These are phyloP conservation scores for Epinephelus fuscoguttatus DNA, from an alignment of 2,113 vertebrate species.

Conservation along the genomic window DNA sequence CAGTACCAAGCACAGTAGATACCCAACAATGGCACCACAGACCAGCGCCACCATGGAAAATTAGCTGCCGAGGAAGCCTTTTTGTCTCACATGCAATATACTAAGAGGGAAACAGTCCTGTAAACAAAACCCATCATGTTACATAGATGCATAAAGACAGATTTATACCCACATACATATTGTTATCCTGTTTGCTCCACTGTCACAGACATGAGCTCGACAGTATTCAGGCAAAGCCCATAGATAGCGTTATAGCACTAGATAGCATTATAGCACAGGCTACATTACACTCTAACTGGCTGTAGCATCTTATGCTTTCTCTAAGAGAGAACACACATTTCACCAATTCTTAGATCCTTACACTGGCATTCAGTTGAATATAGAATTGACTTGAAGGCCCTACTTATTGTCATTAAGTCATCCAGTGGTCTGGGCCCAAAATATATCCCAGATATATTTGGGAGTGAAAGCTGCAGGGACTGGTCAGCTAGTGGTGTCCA, in stretches of 20 bases:
- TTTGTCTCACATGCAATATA: conserved; percentile 2
- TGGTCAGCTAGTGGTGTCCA: no score
- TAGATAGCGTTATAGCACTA: background rate
- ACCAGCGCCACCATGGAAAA: conserved; percentile 19
- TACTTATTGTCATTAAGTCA: no score
- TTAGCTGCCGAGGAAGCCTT: conserved; percentile 26
- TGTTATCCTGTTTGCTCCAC: background rate
- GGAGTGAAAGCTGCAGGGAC: no score
- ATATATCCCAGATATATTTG: no score
- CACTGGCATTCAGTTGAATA: no score
- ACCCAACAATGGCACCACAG: conserved; percentile 7
- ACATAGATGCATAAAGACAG: background rate
- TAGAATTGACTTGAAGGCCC: no score
- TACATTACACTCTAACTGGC: background rate
- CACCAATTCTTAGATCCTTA: no score
- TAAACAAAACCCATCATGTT: conserved; percentile 24
- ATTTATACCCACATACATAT: background rate
- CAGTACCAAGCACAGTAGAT: conserved; percentile 6
- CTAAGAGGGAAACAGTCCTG: background rate
- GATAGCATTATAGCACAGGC: background rate
- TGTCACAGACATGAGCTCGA: background rate
- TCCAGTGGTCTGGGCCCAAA: no score
- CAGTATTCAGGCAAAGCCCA: background rate
- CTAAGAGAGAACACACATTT: no score
- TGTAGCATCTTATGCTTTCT: background rate